Evolutionary conservation across 2,797 vertebrate species (phyloP), one percentile per base, ranked within the genome.

Genomic region (Anableps anableps): DNA sequence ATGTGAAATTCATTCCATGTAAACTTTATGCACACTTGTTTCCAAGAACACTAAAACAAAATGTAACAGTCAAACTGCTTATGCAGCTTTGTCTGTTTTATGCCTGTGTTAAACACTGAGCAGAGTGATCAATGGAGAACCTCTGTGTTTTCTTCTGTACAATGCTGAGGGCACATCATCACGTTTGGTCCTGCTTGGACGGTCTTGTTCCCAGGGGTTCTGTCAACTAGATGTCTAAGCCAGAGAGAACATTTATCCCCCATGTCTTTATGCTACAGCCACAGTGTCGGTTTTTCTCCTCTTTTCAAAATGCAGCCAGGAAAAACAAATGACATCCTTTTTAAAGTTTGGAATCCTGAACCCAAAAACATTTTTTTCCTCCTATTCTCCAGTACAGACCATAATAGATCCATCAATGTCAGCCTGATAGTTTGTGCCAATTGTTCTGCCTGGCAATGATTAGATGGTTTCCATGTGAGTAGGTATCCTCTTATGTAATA

Each of bases 391-490:
- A 79, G 53, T 85, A 87, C 80, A 83, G 87, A 87, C 85, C 36
- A 6, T 83, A 88, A 93, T 91, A 84, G 89, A 92, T 92, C 82
- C 84, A 89, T 94, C 91, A 92, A 86, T 50, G 74, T 92, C 85
- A 1, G 82, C 53, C 75, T 74, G 58, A 21, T 74, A 85, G 85
- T 91, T 90, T 72, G 75, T 80, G 83, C 91, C 91, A 89, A 86
- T 87, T 91, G 88, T 91, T 90, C 80, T 86, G 87, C 87, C 68
- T 47, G 14, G 81, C 81, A 80, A 72, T 85, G 86, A 90, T 89
- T 86, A 92, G 89, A 95, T 91, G 83, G 84, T 80, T 93, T 93
- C 92, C 93, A 92, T 93, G 90, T 91, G 93, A 88, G 79, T 62
- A 77, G 86, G 85, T 86, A 85, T 93, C 88, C 87, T 91, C 87